A percentile compares a stretch with the other conserved stretches of the same genome.
phyloP scores from a whole-genome alignment of 2,888 invertebrate genomes.

The Drosophila cracens region DNA sequence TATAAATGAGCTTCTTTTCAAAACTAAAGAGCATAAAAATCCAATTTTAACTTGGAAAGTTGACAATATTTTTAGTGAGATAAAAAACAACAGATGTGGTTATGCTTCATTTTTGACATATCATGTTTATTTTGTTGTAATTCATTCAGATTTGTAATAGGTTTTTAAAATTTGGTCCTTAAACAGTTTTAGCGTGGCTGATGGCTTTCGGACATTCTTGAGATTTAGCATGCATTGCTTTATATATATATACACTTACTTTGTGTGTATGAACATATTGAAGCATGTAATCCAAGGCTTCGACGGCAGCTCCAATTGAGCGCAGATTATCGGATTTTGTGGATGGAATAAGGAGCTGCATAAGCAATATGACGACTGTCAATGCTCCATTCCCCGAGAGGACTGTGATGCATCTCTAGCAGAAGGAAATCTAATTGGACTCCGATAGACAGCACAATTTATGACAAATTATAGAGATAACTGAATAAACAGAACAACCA shows the following conservation, averaged over 20 bases:
- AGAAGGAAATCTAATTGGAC: neutral
- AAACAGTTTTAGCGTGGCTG: constrained; percentile 40
- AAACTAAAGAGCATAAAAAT: neutral
- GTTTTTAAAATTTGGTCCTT: constrained; percentile 32
- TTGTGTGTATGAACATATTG: constrained; percentile 45
- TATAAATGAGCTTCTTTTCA: neutral
- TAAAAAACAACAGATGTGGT: neutral
- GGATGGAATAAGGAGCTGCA: neutral
- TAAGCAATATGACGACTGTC: neutral
- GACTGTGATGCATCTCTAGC: neutral
- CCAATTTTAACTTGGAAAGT: neutral
- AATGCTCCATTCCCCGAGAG: neutral
- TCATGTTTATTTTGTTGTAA: neutral
- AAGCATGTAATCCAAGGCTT: constrained; percentile 28
- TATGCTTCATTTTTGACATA: neutral
- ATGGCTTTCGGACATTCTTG: constrained; percentile 42
- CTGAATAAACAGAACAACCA: constrained; percentile 10
- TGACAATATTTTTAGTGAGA: neutral
- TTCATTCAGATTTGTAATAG: constrained; percentile 12
- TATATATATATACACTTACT: constrained; percentile 43
- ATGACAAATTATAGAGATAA: neutral
- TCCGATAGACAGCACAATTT: neutral
- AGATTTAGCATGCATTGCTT: constrained; percentile 60
- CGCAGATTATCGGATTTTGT: neutral
- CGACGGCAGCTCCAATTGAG: constrained; percentile 21